Conservation (phyloP, 2,797 vertebrate species). For the Psittacula echo region DNA sequence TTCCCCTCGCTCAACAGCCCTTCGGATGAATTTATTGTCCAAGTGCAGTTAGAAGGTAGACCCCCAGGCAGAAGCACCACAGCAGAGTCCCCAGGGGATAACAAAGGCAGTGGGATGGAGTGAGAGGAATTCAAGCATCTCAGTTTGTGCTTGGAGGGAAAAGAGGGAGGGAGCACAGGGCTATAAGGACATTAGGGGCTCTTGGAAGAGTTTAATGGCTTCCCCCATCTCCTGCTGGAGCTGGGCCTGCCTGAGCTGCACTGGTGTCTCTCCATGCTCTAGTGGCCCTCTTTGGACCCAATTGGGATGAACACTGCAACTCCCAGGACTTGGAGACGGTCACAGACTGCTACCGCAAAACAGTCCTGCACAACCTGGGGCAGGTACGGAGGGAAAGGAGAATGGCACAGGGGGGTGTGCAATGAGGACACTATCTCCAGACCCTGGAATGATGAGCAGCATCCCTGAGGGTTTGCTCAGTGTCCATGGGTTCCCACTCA, state of each 20-base stretch:
- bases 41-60: slow-evolving; percentile 12
- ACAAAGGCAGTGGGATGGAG: rapidly evolving
- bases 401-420: not conserved
- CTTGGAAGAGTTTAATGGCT: not conserved
- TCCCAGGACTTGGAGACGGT: not conserved
- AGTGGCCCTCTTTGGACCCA: not conserved
- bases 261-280: not conserved
- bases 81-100: not conserved
- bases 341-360: not conserved
- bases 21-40: not conserved
- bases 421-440: not conserved
- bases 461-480: not conserved
- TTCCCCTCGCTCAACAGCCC: not conserved
- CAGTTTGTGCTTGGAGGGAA: not conserved
- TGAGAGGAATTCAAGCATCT: not conserved
- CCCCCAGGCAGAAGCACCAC: not conserved
- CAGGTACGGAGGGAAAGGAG: not conserved
- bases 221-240: not conserved
- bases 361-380: not conserved
- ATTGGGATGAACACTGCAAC: not conserved
- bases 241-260: not conserved
- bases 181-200: not conserved
- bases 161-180: not conserved
- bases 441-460: not conserved
- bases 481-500: not conserved